A percentile compares a stretch with the other conserved stretches of the same genome.
phyloP scores from a whole-genome alignment of 2,888 invertebrate genomes.

The Suillia variegata region DNA sequence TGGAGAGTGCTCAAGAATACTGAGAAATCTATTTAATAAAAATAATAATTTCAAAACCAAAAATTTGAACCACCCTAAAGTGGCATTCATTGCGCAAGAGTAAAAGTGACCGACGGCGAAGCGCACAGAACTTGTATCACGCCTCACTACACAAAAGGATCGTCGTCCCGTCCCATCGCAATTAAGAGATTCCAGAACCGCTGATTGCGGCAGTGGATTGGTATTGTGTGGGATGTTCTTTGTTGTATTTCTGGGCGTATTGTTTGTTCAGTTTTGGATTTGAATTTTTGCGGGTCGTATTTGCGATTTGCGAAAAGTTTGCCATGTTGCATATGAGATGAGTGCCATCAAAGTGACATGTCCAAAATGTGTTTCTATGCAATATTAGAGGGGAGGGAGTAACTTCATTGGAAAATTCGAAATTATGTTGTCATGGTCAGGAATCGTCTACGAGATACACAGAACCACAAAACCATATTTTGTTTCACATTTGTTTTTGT shows the following conservation, averaged over 20 bases:
- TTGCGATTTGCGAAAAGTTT: too few species aligned
- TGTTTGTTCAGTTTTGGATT: not conserved
- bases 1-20: too few species aligned
- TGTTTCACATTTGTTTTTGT: too few species aligned
- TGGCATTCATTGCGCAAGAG: too few species aligned
- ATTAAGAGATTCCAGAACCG: constrained; percentile 3
- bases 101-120: not conserved
- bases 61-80: too few species aligned
- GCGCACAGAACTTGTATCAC: constrained; percentile 19
- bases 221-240: constrained; percentile 6
- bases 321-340: too few species aligned
- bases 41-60: too few species aligned
- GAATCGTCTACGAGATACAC: too few species aligned
- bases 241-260: not conserved
- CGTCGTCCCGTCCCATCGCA: constrained; percentile 39
- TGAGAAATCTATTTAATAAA: too few species aligned
- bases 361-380: too few species aligned
- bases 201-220: not conserved
- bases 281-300: not conserved
- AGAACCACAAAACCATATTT: too few species aligned
- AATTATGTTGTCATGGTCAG: not conserved
- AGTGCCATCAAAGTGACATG: not conserved
- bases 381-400: too few species aligned
- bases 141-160: constrained; percentile 35
- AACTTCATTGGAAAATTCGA: not conserved